Conservation (phyloP, 2,888 invertebrate species). For the Ametastegia equiseti region DNA sequence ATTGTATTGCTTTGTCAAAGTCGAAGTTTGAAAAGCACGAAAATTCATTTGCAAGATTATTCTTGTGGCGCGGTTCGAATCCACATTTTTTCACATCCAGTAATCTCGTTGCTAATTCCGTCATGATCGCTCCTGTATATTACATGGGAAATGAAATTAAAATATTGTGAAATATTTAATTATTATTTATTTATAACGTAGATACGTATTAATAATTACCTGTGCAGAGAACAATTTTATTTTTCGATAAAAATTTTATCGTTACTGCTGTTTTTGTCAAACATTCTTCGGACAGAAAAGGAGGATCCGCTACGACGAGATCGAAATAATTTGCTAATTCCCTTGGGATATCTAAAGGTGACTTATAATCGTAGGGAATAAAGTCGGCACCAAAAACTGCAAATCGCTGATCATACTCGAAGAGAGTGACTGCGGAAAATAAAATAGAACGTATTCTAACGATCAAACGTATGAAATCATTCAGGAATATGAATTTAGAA, state of each 20-base stretch:
- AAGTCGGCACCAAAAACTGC: slow-evolving; percentile 87
- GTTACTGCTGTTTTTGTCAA: slow-evolving; percentile 89
- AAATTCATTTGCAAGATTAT: slow-evolving; percentile 96
- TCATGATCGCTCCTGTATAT: slow-evolving; percentile 85
- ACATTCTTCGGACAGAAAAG: slow-evolving; percentile 96
- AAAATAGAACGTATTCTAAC: slow-evolving; percentile 51
- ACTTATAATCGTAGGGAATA: slow-evolving; percentile 92
- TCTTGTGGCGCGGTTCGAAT: slow-evolving; percentile 90
- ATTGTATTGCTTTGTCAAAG: slow-evolving; percentile 77
- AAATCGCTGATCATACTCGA: slow-evolving; percentile 94
- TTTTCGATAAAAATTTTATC: slow-evolving; percentile 85
- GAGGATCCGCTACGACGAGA: slow-evolving; percentile 95
- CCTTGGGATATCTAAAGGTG: slow-evolving; percentile 83
- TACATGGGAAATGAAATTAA: slow-evolving; percentile 7
- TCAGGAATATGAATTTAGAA: slow-evolving; percentile 16
- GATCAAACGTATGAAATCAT: background rate
- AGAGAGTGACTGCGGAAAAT: slow-evolving; percentile 81
- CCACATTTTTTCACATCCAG: slow-evolving; percentile 82
- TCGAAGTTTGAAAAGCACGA: slow-evolving; percentile 93
- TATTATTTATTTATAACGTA: background rate
- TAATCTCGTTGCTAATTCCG: slow-evolving; percentile 81
- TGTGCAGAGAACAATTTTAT: slow-evolving; percentile 91
- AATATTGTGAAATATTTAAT: slow-evolving; percentile 23
- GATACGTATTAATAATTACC: slow-evolving; percentile 77
- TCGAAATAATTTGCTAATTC: slow-evolving; percentile 83